Evolutionary conservation across 2,113 vertebrate species (phyloP), one percentile per base, ranked within the genome.

Genomic region (Okapia johnstoni): DNA sequence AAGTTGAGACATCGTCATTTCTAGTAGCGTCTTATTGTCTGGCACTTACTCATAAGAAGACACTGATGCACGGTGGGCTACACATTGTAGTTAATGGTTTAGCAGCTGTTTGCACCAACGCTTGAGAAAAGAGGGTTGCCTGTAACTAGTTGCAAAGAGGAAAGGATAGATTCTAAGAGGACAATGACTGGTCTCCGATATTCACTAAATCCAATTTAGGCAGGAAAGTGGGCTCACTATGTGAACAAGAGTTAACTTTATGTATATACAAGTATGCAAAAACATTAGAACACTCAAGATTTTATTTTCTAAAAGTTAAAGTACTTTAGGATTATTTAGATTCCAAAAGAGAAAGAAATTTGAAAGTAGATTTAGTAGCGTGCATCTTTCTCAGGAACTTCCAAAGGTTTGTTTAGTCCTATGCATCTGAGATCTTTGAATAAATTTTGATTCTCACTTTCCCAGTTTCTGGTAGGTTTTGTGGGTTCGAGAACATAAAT

Each of bases 231-330:
- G 55, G 30, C 16, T 96, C 23, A 33, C 6, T 52, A 7, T 30
- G 8, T 15, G 6, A 93, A 17, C 66, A 93, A 58, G 70, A 79
- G 40, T 87, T 77, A 73, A 84, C 6, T 96, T 30, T 85, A 52
- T 5, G 36, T 66, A 36, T 58, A 43, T 6, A 11, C 3, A 57
- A 46, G 23, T 73, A 11, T 28, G 14, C 25, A 36, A 80, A 88
- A 84, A 61, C 6, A 17, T 63, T 58, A 23, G 7, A 61, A 30
- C 89, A 66, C 48, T 60, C 21, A 61, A 63, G 13, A 90, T 96
- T 90, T 91, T 81, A 28, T 91, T 90, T 94, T 76, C 11, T 90
- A 79, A 83, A 88, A 33, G 7, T 94, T 70, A 93, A 88, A 85
- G 46, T 61, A 43, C 12, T 91, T 88, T 11, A 52, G 57, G 15